Evolutionary conservation across 1,140 invertebrate species (phyloP), one percentile per base, ranked within the genome.

Genomic region (Eumaeus atala): DNA sequence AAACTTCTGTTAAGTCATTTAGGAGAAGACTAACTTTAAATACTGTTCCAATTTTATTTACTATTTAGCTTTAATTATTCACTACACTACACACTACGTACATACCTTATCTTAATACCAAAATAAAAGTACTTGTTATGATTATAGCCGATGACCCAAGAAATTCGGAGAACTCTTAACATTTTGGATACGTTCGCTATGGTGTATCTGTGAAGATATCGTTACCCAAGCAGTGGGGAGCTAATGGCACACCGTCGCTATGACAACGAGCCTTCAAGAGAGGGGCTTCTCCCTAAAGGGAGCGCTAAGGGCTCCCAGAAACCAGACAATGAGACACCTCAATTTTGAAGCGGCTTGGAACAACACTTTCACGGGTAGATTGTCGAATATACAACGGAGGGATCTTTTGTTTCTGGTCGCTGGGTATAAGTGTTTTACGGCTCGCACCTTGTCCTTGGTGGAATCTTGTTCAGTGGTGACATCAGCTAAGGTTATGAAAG

Each of bases 241-340:
- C 75, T 74, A 80, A 82, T 81, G 82, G 77, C 75, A 85, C 70
- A 74, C 72, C 56, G 83, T 86, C 71, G 65, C 59, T 73, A 84
- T 84, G 70, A 68, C 66, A 71, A 85, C 82, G 58, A 58, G 62
- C 67, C 67, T 64, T 66, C 21, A 60, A 59, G 62, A 71, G 73
- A 78, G 77, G 82, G 80, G 64, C 64, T 64, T 72, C 70, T 66
- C 69, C 74, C 71, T 64, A 53, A 54, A 78, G 73, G 67, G 71
- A 76, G 66, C 66, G 66, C 59, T 66, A 70, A 77, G 69, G 71
- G 71, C 70, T 72, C 67, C 59, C 66, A 65, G 61, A 62, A 74
- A 80, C 79, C 81, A 81, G 66, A 66, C 60, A 57, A 71, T 59
- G 65, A 74, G 79, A 76, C 60, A 75, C 75, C 63, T 69, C 56